phyloP scores from a whole-genome alignment of 37 sponge, comb jelly and placozoan species.

The Cliona cf. orientalis region DNA sequence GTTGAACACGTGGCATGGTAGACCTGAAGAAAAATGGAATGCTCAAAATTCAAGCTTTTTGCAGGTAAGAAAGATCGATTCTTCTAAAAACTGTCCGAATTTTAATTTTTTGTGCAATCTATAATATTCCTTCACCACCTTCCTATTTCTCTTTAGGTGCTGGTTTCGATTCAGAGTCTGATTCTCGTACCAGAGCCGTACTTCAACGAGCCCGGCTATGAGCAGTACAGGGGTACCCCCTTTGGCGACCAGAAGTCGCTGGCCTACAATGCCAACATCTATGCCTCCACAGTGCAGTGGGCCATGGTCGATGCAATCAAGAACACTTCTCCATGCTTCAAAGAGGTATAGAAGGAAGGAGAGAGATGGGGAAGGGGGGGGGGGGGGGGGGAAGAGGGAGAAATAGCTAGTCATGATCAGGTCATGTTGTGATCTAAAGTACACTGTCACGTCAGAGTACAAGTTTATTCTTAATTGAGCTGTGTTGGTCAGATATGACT shows the following conservation, averaged over 20 bases:
- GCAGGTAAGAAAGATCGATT: slow-evolving; percentile 47
- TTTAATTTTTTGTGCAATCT: background rate
- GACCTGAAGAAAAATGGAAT: slow-evolving; percentile 96
- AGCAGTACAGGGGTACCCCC: slow-evolving; percentile 79
- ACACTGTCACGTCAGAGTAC: too few species aligned
- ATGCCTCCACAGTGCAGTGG: slow-evolving; percentile 80
- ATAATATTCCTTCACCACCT: background rate
- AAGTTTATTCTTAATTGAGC: too few species aligned
- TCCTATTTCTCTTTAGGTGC: slow-evolving; percentile 52
- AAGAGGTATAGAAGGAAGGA: slow-evolving; percentile 48
- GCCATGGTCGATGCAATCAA: slow-evolving; percentile 87
- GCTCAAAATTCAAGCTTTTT: slow-evolving; percentile 82
- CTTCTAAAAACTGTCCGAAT: background rate
- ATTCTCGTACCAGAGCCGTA: slow-evolving; percentile 95
- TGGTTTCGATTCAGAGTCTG: slow-evolving; percentile 96
- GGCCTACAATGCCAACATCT: slow-evolving; percentile 84
- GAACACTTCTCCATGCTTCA: slow-evolving; percentile 89
- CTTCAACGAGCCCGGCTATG: slow-evolving; percentile 98
- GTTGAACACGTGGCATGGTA: slow-evolving; percentile 93
- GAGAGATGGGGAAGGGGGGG: background rate
- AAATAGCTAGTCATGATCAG: background rate
- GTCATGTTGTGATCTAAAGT: too few species aligned
- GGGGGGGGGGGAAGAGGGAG: background rate
- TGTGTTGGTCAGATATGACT: too few species aligned
- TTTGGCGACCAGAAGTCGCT: slow-evolving; percentile 79